Percentiles rank a stretch among this genome's conserved stretches.
phyloP scores from a whole-genome alignment of 2,797 vertebrate genomes.

The Chelidonichthys spinosus region DNA sequence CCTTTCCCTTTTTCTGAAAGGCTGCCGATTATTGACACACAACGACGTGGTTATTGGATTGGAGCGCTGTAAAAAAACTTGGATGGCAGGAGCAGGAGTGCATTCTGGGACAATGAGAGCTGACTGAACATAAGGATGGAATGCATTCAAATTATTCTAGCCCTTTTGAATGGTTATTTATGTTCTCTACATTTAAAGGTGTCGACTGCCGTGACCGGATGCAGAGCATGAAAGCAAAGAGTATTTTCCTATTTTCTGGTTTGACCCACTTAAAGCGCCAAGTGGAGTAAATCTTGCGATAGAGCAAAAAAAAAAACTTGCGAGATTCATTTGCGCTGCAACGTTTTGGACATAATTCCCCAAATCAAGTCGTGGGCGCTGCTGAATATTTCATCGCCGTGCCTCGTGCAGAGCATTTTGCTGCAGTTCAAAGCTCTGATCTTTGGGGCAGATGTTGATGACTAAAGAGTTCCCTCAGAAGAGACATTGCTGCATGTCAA shows the following conservation, averaged over 20 bases:
- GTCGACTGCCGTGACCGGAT: constrained; percentile 27
- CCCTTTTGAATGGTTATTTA: constrained; percentile 12
- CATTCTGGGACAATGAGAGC: constrained; percentile 33
- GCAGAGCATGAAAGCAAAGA: constrained; percentile 15
- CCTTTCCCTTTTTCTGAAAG: constrained; percentile 24
- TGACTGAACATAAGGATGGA: constrained; percentile 9
- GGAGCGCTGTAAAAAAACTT: constrained; percentile 14
- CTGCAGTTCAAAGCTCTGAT: constrained; percentile 62
- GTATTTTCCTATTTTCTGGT: constrained; percentile 7
- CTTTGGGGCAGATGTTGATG: constrained; percentile 48
- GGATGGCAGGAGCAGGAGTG: constrained; percentile 9
- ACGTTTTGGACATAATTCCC: constrained; percentile 41
- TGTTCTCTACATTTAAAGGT: constrained; percentile 17
- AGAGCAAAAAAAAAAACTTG: neutral
- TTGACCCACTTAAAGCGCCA: constrained; percentile 55
- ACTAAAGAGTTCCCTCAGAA: constrained; percentile 47
- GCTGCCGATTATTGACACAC: constrained; percentile 42
- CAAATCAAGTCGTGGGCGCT: constrained; percentile 7
- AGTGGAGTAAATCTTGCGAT: constrained; percentile 15
- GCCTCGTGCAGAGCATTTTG: constrained; percentile 39
- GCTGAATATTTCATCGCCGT: constrained; percentile 66
- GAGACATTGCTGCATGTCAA: constrained; percentile 21
- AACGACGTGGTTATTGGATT: constrained; percentile 14
- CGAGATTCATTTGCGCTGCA: constrained; percentile 30
- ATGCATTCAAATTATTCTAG: constrained; percentile 29